phyloP scores from a whole-genome alignment of 2,797 vertebrate species.

The Sebastes dallii region DNA sequence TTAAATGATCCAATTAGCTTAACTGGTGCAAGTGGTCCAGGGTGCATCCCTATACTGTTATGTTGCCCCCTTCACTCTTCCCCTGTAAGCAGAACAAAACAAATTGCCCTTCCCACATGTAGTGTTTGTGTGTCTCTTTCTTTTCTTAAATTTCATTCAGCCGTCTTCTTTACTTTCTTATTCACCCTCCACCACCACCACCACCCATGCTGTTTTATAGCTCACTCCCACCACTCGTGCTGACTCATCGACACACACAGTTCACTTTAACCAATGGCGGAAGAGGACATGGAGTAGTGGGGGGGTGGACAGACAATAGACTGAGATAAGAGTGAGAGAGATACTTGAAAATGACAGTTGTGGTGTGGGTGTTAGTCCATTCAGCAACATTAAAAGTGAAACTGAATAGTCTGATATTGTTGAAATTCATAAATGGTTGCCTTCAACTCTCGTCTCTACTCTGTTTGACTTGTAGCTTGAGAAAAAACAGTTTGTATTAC shows the following conservation, averaged over 20 bases:
- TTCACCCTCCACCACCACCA: neutral
- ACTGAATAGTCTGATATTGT: constrained; percentile 5
- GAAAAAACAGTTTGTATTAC: neutral
- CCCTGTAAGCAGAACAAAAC: neutral
- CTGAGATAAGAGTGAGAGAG: constrained; percentile 57
- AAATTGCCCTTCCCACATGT: neutral
- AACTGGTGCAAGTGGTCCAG: neutral
- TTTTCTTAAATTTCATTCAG: constrained; percentile 12
- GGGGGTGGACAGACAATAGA: constrained; percentile 36
- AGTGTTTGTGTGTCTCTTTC: neutral
- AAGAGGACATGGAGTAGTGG: constrained; percentile 49
- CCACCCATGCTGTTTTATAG: constrained; percentile 24
- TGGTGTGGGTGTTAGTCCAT: constrained; percentile 57
- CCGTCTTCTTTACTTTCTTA: neutral
- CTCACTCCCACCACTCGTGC: constrained; percentile 45
- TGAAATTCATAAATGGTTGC: neutral
- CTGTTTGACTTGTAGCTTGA: neutral
- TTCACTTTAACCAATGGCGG: constrained; percentile 31
- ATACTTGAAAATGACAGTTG: constrained; percentile 53
- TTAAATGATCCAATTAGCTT: neutral
- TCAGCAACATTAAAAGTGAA: constrained; percentile 40
- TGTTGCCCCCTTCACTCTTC: neutral
- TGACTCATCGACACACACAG: constrained; percentile 51
- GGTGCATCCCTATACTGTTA: neutral
- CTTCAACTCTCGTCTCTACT: neutral